Conservation (phyloP, 2,113 vertebrate genomes). For the Raja brachyura region DNA sequence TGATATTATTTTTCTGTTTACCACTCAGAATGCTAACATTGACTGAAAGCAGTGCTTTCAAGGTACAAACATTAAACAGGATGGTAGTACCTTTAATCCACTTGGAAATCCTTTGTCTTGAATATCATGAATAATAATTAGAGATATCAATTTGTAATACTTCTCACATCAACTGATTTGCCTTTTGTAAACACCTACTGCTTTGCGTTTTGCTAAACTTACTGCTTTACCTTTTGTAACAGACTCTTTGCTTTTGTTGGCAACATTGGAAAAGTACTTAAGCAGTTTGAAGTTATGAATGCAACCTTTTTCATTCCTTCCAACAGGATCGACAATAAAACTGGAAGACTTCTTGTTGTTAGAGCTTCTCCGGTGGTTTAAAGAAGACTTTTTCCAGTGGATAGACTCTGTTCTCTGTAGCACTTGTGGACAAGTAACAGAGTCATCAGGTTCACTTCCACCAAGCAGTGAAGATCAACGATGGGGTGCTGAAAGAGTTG, state of each 20-base stretch:
- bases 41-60: background rate
- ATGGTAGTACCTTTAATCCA: background rate
- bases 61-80: background rate
- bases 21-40: background rate
- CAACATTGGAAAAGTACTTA: background rate
- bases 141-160: background rate
- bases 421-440: slow-evolving; percentile 71
- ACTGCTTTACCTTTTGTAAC: no score
- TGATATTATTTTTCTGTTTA: background rate
- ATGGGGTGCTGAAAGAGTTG: slow-evolving; percentile 75
- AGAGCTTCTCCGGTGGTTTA: slow-evolving; percentile 90
- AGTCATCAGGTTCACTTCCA: slow-evolving; percentile 53
- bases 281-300: background rate
- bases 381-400: slow-evolving; percentile 86
- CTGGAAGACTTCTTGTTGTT: slow-evolving; percentile 80
- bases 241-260: no score
- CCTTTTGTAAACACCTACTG: no score
- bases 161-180: no score
- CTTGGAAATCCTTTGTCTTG: background rate
- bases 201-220: no score
- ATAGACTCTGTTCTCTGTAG: slow-evolving; percentile 75
- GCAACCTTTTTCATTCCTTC: background rate
- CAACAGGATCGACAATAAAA: slow-evolving; percentile 63
- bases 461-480: slow-evolving; percentile 70
- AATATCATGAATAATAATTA: background rate